Base-by-base conservation (phyloP, 64 coral and sea anemone species). In the Anthopleura sola region DNA sequence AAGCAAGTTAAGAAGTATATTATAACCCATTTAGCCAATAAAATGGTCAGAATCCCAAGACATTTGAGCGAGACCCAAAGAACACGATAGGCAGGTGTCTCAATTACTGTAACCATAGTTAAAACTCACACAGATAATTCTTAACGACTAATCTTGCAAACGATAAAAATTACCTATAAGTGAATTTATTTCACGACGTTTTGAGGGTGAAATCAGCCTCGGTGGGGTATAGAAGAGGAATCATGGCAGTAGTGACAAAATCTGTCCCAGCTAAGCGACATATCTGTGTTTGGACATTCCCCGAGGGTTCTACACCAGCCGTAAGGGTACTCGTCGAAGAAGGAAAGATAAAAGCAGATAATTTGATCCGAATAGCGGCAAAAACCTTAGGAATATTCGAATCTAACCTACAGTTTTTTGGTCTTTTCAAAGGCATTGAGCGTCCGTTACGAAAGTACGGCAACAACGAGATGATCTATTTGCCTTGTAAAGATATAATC, bases 271-370 rank as follows among this genome's bases (percentile, higher is more conserved):
- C 53, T 7, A 97, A 97, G 47, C 60, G 83, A 48, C 91, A 92
- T 78, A 84, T 97, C 28, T 92, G 90, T 53, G 94, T 97, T 16
- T 97, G 94, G 94, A 97, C 94, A 26, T 86, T 92, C 15, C 94
- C 94, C 12, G 94, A 97, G 78, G 94, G 94, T 6, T 86, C 94
- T 9, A 78, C 91, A 15, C 94, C 94, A 29, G 87, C 87, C 23
- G 90, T 97, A 31, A 90, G 94, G 3, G 94, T 97, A 14, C 31
- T 48, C 26, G 94, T 97, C 8, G 90, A 93, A 5, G 78, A 77
- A 33, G 90, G 84, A 38, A 97, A 78, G 55, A 97, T 97, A 62
- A 47, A 32, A 26, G 81, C 90, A 2, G 84, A 92, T 6, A 86
- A 97, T 32, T 85, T 97, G 36, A 91, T 92, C 0, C 81, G 75